Evolutionary conservation across 2,888 invertebrate genomes (phyloP), one percentile per base, ranked within the genome.

Genomic region (Tenthredo amoena): DNA sequence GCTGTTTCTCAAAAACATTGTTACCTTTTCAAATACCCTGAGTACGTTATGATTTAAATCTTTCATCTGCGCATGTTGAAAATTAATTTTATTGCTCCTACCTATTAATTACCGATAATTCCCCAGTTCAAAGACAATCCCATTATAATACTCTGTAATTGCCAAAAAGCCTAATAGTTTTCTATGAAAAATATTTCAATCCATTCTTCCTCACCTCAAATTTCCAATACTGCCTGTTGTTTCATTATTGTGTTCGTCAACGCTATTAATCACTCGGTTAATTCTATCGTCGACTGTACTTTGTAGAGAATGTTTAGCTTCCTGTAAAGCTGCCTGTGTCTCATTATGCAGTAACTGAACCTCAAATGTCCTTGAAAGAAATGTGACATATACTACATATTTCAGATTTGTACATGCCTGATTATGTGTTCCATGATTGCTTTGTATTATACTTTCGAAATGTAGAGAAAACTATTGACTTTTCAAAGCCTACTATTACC

Each of bases 291-390:
- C 88, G 50, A 93, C 86, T 4, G 87, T 86, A 85, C 91, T 91
- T 85, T 90, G 92, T 2, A 96, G 88, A 40, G 94, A 94, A 47
- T 94, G 94, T 86, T 95, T 95, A 4, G 95, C 92, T 74, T 95
- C 94, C 85, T 95, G 94, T 68, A 97, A 88, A 0, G 95, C 94
- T 74, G 94, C 94, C 71, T 96, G 92, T 0, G 97, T 97, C 83
- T 95, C 94, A 91, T 97, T 97, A 87, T 95, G 95, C 50, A 95
- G 91, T 15, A 94, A 93, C 85, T 95, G 94, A 1, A 97, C 92
- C 86, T 96, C 95, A 0, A 92, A 88, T 43, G 47, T 43, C 68
- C 93, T 93, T 34, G 40, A 58, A 81, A 37, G 50, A 55, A 74
- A 74, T n/a, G n/a, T 43, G 10, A 74, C 37, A 40, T 9, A 74